Conservation (phyloP, 2,888 invertebrate species). For the Dolichopus griseipennis region DNA sequence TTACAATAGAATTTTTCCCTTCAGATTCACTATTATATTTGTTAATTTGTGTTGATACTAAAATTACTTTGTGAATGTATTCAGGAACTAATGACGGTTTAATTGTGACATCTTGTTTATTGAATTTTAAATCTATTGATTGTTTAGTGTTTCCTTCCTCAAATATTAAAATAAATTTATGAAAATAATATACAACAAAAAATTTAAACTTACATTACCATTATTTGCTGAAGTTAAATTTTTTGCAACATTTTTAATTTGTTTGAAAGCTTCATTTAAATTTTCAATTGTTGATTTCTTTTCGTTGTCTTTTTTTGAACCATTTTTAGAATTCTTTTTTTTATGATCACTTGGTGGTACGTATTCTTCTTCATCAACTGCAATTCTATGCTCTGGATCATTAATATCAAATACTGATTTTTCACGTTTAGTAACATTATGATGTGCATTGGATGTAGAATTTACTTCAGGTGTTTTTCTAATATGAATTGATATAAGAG, state of each 20-base stretch:
- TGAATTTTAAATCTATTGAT: too few species aligned
- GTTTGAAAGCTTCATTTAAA: neutral
- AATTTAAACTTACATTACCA: neutral
- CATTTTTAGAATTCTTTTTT: too few species aligned
- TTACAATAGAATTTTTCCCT: neutral
- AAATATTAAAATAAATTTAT: too few species aligned
- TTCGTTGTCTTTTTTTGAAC: neutral
- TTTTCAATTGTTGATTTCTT: neutral
- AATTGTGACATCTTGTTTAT: too few species aligned
- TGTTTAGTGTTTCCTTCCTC: too few species aligned
- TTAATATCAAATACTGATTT: neutral
- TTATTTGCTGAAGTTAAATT: neutral
- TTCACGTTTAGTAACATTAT: too few species aligned
- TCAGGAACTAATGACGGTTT: neutral
- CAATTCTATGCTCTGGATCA: neutral
- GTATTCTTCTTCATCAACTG: neutral
- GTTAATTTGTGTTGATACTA: neutral
- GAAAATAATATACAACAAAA: too few species aligned
- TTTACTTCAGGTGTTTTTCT: too few species aligned
- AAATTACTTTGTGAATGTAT: too few species aligned
- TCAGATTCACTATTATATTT: neutral
- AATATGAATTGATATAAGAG: neutral
- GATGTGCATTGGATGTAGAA: too few species aligned
- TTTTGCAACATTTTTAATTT: neutral
- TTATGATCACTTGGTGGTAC: neutral